These are phyloP conservation scores for Sitobion miscanthi DNA, from an alignment of 1,140 invertebrate species.

Conservation along the genomic window DNA sequence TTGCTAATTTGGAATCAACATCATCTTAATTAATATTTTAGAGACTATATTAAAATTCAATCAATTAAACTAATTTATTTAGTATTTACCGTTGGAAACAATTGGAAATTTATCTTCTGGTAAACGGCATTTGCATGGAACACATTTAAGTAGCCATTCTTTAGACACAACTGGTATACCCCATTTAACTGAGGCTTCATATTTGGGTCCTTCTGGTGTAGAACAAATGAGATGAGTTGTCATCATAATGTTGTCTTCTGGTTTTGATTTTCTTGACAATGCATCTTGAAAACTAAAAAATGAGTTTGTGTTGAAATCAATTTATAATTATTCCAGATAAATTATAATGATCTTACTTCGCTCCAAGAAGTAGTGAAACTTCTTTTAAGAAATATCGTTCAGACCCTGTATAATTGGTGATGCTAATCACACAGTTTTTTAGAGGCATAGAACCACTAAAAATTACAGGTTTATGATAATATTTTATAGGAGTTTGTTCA, in stretches of 20 bases:
- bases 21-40: slow-evolving; percentile 5
- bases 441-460: slow-evolving; percentile 67
- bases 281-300: slow-evolving; percentile 64
- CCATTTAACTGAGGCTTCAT: slow-evolving; percentile 84
- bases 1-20: slow-evolving; percentile 40
- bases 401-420: slow-evolving; percentile 75
- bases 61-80: neutral
- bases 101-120: slow-evolving; percentile 54
- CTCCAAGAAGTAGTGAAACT: slow-evolving; percentile 75
- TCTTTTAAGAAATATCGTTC: slow-evolving; percentile 76
- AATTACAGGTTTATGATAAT: slow-evolving; percentile 71
- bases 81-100: neutral
- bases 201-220: slow-evolving; percentile 77
- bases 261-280: slow-evolving; percentile 66
- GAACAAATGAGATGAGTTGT: slow-evolving; percentile 82
- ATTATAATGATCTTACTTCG: slow-evolving; percentile 65
- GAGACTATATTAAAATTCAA: neutral
- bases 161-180: slow-evolving; percentile 76
- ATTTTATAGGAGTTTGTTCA: slow-evolving; percentile 67
- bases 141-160: slow-evolving; percentile 79
- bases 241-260: slow-evolving; percentile 63
- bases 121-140: slow-evolving; percentile 44
- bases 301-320: neutral
- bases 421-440: slow-evolving; percentile 74
- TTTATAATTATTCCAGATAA: neutral